These are phyloP conservation scores for Saccopteryx leptura DNA, from an alignment of 2,113 vertebrate species.

Conservation along the genomic window DNA sequence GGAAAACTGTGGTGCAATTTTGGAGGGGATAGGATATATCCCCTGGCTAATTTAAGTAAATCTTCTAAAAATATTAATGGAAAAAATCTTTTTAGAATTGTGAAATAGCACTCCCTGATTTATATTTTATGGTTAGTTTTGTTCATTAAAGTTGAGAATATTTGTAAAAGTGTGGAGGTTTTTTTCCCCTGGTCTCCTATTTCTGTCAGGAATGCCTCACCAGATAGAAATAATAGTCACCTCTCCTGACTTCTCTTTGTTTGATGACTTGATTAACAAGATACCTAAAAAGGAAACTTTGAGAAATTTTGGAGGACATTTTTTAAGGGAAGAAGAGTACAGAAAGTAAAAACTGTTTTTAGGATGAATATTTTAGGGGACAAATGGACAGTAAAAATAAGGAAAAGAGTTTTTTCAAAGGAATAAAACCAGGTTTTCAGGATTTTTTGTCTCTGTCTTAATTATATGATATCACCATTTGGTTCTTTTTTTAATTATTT, in stretches of 20 bases:
- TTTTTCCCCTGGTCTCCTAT: neutral
- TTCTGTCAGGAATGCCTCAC: neutral
- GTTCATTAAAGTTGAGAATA: neutral
- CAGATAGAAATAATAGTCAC: neutral
- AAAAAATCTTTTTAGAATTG: neutral
- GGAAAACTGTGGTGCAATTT: neutral
- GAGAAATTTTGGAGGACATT: neutral
- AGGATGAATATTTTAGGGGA: neutral
- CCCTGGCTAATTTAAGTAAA: neutral
- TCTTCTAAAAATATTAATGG: neutral
- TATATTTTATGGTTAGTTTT: neutral
- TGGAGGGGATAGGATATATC: neutral
- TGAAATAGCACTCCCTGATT: neutral
- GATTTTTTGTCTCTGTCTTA: neutral
- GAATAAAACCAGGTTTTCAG: neutral
- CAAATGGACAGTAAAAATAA: neutral
- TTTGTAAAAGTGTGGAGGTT: neutral
- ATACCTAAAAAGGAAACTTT: neutral
- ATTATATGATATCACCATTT: neutral
- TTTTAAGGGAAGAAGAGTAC: constrained; percentile 13
- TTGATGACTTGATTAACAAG: neutral
- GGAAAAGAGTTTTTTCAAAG: neutral
- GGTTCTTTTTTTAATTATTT: neutral
- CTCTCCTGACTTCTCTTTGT: neutral
- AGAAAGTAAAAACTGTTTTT: neutral